A percentile compares a stretch with the other conserved stretches of the same genome.
Conservation (phyloP, 2,113 vertebrate genomes). For the Leucoraja erinaceus region DNA sequence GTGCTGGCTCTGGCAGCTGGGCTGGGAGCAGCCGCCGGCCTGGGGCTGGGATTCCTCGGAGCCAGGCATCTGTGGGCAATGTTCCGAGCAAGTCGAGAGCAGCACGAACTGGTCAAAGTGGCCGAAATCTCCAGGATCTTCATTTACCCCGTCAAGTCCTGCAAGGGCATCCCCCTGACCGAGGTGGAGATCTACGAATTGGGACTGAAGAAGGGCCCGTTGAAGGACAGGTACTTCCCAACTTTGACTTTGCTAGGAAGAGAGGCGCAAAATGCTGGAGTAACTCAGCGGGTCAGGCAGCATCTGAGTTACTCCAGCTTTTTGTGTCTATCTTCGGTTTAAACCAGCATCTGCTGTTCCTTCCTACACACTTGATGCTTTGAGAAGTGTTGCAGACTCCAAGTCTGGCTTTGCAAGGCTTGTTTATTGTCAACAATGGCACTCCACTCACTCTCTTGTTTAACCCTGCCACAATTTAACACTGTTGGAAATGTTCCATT, state of each 20-base stretch:
- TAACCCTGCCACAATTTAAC: not conserved
- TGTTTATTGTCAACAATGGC: not conserved
- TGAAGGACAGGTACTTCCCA: constrained; percentile 72
- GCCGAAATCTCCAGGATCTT: constrained; percentile 70
- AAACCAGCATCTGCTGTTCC: no score
- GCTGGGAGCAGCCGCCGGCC: not conserved
- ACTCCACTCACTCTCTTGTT: not conserved
- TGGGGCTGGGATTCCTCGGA: not conserved
- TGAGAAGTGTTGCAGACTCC: not conserved
- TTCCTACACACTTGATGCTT: no score
- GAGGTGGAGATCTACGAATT: constrained; percentile 59
- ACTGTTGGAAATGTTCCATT: not conserved
- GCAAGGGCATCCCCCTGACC: constrained; percentile 62
- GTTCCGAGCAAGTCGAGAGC: not conserved
- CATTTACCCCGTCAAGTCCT: constrained; percentile 82
- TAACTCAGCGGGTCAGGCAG: no score
- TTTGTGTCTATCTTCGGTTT: no score
- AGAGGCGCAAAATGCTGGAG: no score
- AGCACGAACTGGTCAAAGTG: constrained; percentile 47
- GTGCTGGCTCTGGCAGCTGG: not conserved
- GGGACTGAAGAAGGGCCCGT: constrained; percentile 66
- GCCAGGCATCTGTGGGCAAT: not conserved
- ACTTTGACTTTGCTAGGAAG: no score
- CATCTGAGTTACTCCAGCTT: no score
- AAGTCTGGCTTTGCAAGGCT: no score